Percentiles rank a stretch among this genome's conserved stretches.
Evolutionary conservation across 2,888 invertebrate genomes (phyloP).

Genomic region (Emmelina monodactyla): DNA sequence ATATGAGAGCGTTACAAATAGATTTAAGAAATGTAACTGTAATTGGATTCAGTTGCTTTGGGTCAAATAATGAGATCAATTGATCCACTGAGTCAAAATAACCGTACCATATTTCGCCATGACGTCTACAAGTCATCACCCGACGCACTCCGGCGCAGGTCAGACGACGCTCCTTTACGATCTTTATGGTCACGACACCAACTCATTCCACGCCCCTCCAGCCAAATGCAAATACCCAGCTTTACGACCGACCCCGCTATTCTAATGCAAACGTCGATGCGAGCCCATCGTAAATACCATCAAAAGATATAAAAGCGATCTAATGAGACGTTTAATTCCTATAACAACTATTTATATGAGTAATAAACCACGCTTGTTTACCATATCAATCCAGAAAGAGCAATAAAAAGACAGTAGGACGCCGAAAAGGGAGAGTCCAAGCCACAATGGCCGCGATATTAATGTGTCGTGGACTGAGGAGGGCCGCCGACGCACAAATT

Average conservation of each 20-base stretch:
- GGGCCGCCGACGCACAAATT: slow-evolving; percentile 46
- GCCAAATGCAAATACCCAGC: slow-evolving; percentile 27
- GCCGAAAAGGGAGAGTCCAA: slow-evolving; percentile 12
- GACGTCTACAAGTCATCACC: no score
- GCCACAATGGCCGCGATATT: slow-evolving; percentile 33
- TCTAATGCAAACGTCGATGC: slow-evolving; percentile 22
- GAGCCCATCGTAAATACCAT: slow-evolving; percentile 22
- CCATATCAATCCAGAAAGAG: slow-evolving; percentile 35
- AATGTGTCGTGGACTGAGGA: slow-evolving; percentile 20
- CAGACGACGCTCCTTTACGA: not conserved
- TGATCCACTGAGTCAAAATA: no score
- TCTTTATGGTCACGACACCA: not conserved
- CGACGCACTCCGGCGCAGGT: no score
- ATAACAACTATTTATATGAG: slow-evolving; percentile 21
- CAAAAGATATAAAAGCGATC: slow-evolving; percentile 19
- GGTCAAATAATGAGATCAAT: no score
- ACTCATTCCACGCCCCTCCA: not conserved
- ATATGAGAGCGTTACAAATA: no score
- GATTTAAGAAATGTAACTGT: no score
- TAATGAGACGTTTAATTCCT: slow-evolving; percentile 35
- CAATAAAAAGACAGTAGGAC: slow-evolving; percentile 25
- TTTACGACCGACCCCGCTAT: slow-evolving; percentile 23
- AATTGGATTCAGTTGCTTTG: no score
- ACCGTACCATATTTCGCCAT: no score
- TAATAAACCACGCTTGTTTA: slow-evolving; percentile 25